Conservation (phyloP, 1,140 invertebrate species). For the Anastatus disparis region DNA sequence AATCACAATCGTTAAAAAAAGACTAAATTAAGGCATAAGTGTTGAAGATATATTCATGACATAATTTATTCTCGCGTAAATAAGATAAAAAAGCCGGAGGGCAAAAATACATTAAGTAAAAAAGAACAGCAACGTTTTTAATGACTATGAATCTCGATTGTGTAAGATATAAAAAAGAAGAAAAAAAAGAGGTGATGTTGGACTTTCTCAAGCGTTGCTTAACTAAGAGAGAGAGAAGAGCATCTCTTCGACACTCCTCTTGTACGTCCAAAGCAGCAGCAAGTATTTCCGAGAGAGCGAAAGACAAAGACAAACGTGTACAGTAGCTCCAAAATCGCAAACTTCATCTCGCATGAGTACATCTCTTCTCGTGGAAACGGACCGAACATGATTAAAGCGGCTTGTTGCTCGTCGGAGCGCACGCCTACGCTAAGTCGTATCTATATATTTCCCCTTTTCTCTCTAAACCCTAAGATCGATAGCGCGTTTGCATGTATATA, state of each 20-base stretch:
- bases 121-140: no score
- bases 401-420: conserved; percentile 1
- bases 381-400: conserved; percentile 29
- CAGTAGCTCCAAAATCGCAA: neutral
- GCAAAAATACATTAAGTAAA: no score
- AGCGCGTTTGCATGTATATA: no score
- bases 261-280: neutral
- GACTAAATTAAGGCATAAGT: no score
- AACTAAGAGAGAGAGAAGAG: neutral
- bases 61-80: no score
- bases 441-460: neutral
- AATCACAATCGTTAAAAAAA: no score
- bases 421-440: neutral
- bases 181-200: neutral
- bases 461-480: neutral
- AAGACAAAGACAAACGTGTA: neutral
- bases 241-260: no score
- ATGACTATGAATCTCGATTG: conserved; percentile 9
- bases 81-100: no score
- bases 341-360: conserved; percentile 21
- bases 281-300: neutral
- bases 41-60: no score
- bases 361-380: conserved; percentile 16
- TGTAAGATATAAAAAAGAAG: neutral
- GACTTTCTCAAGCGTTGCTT: neutral